Evolutionary conservation across 2,888 invertebrate species (phyloP).

Genomic region (Acrobasis repandana): DNA sequence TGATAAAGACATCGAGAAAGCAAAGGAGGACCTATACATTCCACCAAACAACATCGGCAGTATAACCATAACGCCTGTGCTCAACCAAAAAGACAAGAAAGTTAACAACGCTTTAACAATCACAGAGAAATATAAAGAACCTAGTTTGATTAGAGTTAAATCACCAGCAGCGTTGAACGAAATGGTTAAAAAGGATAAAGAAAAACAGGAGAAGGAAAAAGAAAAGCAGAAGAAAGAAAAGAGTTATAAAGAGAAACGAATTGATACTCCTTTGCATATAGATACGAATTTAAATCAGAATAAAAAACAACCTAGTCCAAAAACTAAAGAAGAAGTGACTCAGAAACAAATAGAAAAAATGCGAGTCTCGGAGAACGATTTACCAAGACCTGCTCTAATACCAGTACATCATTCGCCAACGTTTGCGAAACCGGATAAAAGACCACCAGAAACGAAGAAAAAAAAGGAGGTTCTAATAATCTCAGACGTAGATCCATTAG

Average conservation of each 20-base stretch:
- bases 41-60: constrained; percentile 72
- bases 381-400: constrained; percentile 65
- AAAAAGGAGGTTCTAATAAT: constrained; percentile 70
- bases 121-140: constrained; percentile 47
- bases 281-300: constrained; percentile 60
- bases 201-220: constrained; percentile 45
- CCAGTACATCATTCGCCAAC: constrained; percentile 72
- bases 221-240: constrained; percentile 48
- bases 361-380: constrained; percentile 66
- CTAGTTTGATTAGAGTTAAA: constrained; percentile 64
- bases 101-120: constrained; percentile 28
- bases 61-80: constrained; percentile 74
- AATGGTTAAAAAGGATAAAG: constrained; percentile 59
- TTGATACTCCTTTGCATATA: constrained; percentile 58
- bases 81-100: constrained; percentile 55
- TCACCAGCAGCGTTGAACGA: constrained; percentile 74
- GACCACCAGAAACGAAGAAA: constrained; percentile 69
- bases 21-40: constrained; percentile 64
- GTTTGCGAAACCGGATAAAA: constrained; percentile 71
- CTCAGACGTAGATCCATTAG: constrained; percentile 68
- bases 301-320: constrained; percentile 62
- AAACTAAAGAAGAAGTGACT: constrained; percentile 56
- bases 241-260: constrained; percentile 49
- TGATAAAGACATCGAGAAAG: constrained; percentile 51
- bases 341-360: constrained; percentile 67